Conservation (phyloP, 2,888 invertebrate genomes). For the Andrena minutula region DNA sequence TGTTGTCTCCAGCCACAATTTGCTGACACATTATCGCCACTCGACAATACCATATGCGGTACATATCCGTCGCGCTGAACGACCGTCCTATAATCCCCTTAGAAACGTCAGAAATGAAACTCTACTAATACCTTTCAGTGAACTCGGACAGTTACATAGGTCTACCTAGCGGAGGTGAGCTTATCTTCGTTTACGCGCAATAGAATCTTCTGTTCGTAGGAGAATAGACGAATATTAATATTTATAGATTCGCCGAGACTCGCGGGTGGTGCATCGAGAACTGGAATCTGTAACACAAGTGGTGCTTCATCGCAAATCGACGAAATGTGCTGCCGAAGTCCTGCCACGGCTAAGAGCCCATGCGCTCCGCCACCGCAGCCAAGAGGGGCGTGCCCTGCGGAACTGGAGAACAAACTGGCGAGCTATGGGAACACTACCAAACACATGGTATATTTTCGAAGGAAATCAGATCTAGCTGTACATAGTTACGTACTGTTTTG, state of each 20-base stretch:
- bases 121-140: slow-evolving; percentile 16
- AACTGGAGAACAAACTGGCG: slow-evolving; percentile 83
- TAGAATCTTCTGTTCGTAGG: neutral
- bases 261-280: slow-evolving; percentile 77
- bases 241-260: slow-evolving; percentile 69
- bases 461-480: neutral
- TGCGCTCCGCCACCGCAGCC: slow-evolving; percentile 52
- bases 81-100: neutral
- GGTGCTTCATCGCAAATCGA: slow-evolving; percentile 57
- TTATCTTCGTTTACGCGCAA: neutral
- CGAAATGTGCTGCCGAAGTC: slow-evolving; percentile 75
- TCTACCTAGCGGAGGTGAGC: slow-evolving; percentile 42
- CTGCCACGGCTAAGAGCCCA: slow-evolving; percentile 58
- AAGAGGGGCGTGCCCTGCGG: slow-evolving; percentile 84
- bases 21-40: slow-evolving; percentile 53
- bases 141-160: slow-evolving; percentile 17
- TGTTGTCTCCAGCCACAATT: slow-evolving; percentile 62
- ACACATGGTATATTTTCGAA: slow-evolving; percentile 79
- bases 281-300: slow-evolving; percentile 53
- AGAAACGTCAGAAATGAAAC: neutral
- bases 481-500: neutral
- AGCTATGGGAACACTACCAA: slow-evolving; percentile 85
- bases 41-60: slow-evolving; percentile 65
- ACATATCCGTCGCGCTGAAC: neutral
- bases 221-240: neutral